Evolutionary conservation across 2,797 vertebrate species (phyloP), one percentile per base, ranked within the genome.

Genomic region (Anguilla anguilla): DNA sequence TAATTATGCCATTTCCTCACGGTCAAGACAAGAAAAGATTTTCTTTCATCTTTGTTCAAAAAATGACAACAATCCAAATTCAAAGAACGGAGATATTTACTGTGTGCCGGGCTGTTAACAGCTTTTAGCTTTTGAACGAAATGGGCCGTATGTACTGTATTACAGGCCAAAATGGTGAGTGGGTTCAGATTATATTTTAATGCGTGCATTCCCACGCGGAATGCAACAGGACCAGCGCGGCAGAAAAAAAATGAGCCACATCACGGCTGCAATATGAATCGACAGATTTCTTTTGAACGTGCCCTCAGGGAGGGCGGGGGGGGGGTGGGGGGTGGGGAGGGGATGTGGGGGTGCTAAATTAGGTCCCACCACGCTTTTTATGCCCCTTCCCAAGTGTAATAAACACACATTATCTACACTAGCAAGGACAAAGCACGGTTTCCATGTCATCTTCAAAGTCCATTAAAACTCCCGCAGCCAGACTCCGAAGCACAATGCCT

Each of bases 381-480:
- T 90, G 92, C 87, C 89, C 59, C 93, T 93, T 89, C 77, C 77
- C 87, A 86, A 88, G 90, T 72, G 84, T 90, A 94, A 95, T 94
- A 94, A 94, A 94, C 89, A 91, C 89, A 89, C 89, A 94, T 93
- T 91, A 95, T 93, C 87, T 87, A 89, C 91, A 90, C 88, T 92
- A 91, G 91, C 83, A 89, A 61, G 67, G 86, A 92, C 89, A 88
- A 87, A 88, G 88, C 85, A 89, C 74, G 0, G 67, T 88, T 86
- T 89, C 90, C 89, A 88, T 89, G 25, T 86, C 4, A 46, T 89
- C 86, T 88, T 69, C 25, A 6, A 84, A 35, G 53, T 92, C 92
- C 89, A 93, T 93, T 92, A 93, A 90, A 83, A 49, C 35, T n/a
- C 6, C 89, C 57, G 64, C 85, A 81, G 17, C 7, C 64, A 53